Percentiles rank a stretch among this genome's conserved stretches.
Conservation (phyloP, 2,888 invertebrate species). For the Cosmia pyralina region DNA sequence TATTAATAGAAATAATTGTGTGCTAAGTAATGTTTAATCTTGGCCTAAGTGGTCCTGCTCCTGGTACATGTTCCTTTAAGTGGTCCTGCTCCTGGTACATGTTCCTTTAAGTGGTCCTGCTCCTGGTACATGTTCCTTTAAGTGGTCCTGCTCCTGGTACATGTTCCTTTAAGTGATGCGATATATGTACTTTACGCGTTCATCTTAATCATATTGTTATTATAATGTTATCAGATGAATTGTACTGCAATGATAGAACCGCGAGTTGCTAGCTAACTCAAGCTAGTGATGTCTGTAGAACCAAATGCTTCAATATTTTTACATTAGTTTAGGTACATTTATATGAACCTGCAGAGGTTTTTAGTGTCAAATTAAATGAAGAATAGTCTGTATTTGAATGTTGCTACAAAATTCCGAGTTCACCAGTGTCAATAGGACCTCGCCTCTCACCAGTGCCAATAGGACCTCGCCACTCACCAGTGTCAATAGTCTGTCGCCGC, state of each 20-base stretch:
- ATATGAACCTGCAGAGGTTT: neutral
- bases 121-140: constrained; percentile 12
- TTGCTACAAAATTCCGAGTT: neutral
- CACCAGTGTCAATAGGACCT: no score
- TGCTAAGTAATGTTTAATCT: no score
- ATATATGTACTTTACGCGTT: constrained; percentile 7
- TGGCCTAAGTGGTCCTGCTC: constrained; percentile 1
- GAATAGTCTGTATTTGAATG: neutral
- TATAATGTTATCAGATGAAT: constrained; percentile 47
- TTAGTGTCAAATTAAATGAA: neutral
- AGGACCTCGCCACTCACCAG: neutral
- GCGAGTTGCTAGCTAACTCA: neutral
- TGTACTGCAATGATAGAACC: neutral
- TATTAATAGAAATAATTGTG: neutral
- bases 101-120: constrained; percentile 12
- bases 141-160: neutral
- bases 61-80: constrained; percentile 10
- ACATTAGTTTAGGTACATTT: neutral
- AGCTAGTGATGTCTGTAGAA: neutral
- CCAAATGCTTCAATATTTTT: neutral
- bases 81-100: neutral
- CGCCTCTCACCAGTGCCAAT: no score
- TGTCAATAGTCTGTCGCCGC: no score
- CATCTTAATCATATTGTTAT: constrained; percentile 45
- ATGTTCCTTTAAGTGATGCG: constrained; percentile 12